These are phyloP conservation scores for Homalodisca vitripennis DNA, from an alignment of 1,140 invertebrate species.

Conservation along the genomic window DNA sequence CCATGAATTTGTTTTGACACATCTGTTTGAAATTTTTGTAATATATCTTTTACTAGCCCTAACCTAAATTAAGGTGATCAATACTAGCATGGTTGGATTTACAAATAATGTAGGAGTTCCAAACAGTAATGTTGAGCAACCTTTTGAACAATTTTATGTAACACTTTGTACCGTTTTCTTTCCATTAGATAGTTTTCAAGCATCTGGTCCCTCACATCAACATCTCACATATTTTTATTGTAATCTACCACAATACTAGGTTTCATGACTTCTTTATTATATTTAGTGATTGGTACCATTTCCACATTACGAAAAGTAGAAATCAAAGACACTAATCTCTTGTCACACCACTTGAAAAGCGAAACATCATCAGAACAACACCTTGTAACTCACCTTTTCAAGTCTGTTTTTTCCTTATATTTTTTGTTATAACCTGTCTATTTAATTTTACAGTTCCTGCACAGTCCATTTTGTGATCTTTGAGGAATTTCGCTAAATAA, in stretches of 20 bases:
- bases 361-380: background rate
- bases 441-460: background rate
- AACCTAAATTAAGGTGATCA: background rate
- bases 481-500: background rate
- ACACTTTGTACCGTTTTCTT: background rate
- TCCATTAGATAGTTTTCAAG: background rate
- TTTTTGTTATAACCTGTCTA: background rate
- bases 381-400: background rate
- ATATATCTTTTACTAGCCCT: background rate
- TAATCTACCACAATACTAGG: too few relatives aligned
- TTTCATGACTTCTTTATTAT: background rate
- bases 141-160: background rate
- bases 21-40: background rate
- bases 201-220: constrained; percentile 6
- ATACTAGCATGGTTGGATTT: background rate
- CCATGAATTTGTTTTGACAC: background rate
- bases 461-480: background rate
- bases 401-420: background rate
- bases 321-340: background rate
- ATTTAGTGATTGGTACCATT: background rate
- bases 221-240: background rate
- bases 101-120: background rate
- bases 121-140: background rate
- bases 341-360: constrained; percentile 1
- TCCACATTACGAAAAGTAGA: background rate